Evolutionary conservation across 2,888 invertebrate species (phyloP), one percentile per base, ranked within the genome.

Genomic region (Zootermopsis nevadensis): DNA sequence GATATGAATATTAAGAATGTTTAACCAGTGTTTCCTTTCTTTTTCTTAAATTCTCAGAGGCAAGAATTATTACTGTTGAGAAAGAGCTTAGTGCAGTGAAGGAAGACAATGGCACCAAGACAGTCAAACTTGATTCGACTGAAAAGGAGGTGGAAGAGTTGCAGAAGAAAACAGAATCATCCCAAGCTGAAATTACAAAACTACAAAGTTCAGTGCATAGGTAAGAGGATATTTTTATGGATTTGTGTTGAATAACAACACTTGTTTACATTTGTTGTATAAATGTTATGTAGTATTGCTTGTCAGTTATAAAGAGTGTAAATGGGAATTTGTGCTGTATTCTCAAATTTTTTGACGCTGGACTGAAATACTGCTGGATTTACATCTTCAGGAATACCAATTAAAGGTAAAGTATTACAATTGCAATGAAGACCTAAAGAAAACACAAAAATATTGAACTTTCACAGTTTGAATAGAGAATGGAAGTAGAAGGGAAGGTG

Each of bases 161-260:
- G 85, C 93, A 94, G 86, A 89, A 90, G 79, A 94, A 94, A 89
- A 91, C 60, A 1, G 38, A 55, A 27, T 66, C 66, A 60, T 79
- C 95, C 8, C 93, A 93, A 83, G 88, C 89, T 12, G 95, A 96
- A 88, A 90, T 94, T 80, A 91, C 91, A 83, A 94, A 93, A 88
- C 89, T 94, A 53, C 92, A 93, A 86, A 93, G 94, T 84, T 92
- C 92, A 85, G 91, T 94, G 72, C 91, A 91, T 85, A 91, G 91
- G 85, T 91, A 93, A 48, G 3, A 19, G 48, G 15, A 42, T 42
- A 42, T 42, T 42, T 48, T 15, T 48, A 53, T 53, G 53, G 15
- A 53, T 53, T 53, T 48, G 53, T 79, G n/a, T 48, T 4, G 10
- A 19, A 48, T 48, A 19, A 48, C 48, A 19, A 10, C 6, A 48